phyloP scores from a whole-genome alignment of 2,113 vertebrate species.

The Astur gentilis region DNA sequence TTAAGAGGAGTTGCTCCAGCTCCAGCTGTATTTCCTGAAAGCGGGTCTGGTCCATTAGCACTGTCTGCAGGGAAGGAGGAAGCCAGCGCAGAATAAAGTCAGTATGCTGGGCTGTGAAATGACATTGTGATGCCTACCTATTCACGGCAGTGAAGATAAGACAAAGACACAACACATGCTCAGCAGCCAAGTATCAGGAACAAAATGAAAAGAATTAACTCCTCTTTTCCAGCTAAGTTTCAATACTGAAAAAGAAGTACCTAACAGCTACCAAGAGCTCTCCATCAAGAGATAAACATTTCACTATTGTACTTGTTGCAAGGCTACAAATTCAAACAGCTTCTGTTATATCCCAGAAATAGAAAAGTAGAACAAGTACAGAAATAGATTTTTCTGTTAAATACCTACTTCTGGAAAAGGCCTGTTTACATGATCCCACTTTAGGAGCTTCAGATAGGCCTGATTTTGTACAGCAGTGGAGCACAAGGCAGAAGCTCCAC shows the following conservation, averaged over 20 bases:
- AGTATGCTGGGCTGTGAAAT: not conserved
- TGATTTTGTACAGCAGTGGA: constrained; percentile 80
- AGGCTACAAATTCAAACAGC: not conserved
- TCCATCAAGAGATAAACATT: not conserved
- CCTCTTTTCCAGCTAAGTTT: not conserved
- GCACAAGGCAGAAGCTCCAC: constrained; percentile 3
- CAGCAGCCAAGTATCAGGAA: not conserved
- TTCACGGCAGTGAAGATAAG: not conserved
- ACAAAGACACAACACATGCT: not conserved
- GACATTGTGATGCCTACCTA: not conserved
- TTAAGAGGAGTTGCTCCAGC: constrained; percentile 75
- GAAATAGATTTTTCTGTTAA: not conserved
- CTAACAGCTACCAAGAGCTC: not conserved
- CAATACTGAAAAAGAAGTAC: not conserved
- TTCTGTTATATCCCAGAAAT: not conserved
- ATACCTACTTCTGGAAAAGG: constrained; percentile 90
- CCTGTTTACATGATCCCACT: constrained; percentile 84
- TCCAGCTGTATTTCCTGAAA: constrained; percentile 91
- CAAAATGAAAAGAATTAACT: not conserved
- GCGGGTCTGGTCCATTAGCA: constrained; percentile 90
- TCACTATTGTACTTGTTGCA: not conserved
- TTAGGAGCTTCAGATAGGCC: constrained; percentile 89
- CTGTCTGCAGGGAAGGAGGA: constrained; percentile 69
- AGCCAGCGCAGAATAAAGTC: not conserved
- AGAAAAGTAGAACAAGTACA: not conserved